Conservation (phyloP, 2,113 vertebrate species). For the Coregonus clupeaformis region DNA sequence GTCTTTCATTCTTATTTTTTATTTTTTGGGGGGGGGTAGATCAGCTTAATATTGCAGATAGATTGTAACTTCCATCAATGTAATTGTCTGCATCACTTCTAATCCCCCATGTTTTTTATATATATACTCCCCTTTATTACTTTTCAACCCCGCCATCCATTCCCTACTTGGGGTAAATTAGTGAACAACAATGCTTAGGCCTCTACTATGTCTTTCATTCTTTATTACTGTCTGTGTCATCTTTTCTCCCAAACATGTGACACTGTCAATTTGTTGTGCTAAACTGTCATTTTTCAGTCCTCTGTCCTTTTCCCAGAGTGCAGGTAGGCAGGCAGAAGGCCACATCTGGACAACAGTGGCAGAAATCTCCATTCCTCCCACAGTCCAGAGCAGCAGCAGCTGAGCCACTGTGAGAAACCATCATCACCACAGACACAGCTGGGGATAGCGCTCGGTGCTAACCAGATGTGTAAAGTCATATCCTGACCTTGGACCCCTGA, state of each 20-base stretch:
- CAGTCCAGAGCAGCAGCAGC: not conserved
- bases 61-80: no score
- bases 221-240: not conserved
- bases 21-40: no score
- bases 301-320: no score
- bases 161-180: no score
- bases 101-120: no score
- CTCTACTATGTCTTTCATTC: no score
- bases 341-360: not conserved
- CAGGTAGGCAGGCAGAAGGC: not conserved
- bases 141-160: no score
- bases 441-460: slow-evolving; percentile 3
- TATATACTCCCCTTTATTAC: no score
- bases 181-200: no score
- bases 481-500: slow-evolving; percentile 8
- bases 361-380: not conserved
- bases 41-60: no score
- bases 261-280: not conserved
- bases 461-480: slow-evolving; percentile 21
- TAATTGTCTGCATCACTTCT: no score
- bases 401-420: not conserved
- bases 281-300: no score
- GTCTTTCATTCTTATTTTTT: not conserved
- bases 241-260: not conserved
- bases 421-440: slow-evolving; percentile 4